Base-by-base conservation (phyloP, 2,888 invertebrate genomes). In the Cantharis rustica region DNA sequence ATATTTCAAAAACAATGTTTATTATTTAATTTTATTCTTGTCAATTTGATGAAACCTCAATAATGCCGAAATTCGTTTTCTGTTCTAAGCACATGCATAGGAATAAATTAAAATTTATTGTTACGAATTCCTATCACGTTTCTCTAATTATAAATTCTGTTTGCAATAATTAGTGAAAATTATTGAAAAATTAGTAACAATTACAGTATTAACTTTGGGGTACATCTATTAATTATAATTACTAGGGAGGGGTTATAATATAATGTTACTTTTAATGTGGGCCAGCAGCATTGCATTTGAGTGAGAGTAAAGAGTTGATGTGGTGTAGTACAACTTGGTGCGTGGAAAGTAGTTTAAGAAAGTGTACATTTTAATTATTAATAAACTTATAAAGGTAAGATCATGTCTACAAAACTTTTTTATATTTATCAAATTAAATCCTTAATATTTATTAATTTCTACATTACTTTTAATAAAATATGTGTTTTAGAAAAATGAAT, bases 261-360 rank as follows among this genome's bases (percentile, higher is more conserved):
- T 84, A 84, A 81, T 80, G 71, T 79, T 79, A 77, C 79, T 75
- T 71, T 82, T 83, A 82, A 85, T 84, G 84, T 85, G 83, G 84
- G 85, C 83, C 86, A 84, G 80, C 82, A 75, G 77, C 80, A 81
- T 81, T 82, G 75, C 78, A 71, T 73, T 75, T 80, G 81, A 85
- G 86, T 86, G 86, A 86, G 86, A 86, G 86, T 86, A 84, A 86
- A 86, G 84, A 83, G 82, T 80, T 77, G 20, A 68, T 75, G 77
- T 75, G 78, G 78, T 80, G 80, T 76, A 75, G 75, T 79, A 80
- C 75, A 77, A 78, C 76, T 79, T 77, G 82, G 82, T 80, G 79
- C 80, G 80, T 79, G 63, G 80, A 75, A 75, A 80, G 80, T 81
- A 80, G 77, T 80, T 78, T 78, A 79, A 72, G 77, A 77, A 77